Evolutionary conservation across 2,113 vertebrate genomes (phyloP).

Genomic region (Oreochromis niloticus): DNA sequence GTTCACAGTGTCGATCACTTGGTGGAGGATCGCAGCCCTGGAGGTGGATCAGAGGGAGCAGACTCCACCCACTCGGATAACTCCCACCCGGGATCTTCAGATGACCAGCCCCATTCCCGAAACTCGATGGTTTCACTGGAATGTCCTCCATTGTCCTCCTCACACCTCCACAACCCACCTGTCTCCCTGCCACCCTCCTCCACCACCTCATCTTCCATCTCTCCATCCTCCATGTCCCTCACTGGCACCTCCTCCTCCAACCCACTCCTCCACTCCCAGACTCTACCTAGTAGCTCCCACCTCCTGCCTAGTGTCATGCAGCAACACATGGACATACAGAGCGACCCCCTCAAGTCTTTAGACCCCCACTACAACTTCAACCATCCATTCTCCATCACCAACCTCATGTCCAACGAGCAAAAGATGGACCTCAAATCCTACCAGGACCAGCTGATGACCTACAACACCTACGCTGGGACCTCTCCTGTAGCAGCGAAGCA

Average conservation of each 20-base stretch:
- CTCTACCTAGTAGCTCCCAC: conserved; percentile 58
- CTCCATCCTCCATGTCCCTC: conserved; percentile 54
- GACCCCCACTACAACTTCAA: conserved; percentile 90
- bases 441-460: conserved; percentile 80
- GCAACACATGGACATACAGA: conserved; percentile 82
- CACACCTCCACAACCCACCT: conserved; percentile 64
- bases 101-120: conserved; percentile 67
- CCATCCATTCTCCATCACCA: conserved; percentile 91
- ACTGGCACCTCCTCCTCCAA: conserved; percentile 58
- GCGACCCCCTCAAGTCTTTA: conserved; percentile 81
- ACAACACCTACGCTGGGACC: conserved; percentile 68
- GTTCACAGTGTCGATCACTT: conserved; percentile 54
- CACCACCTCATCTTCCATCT: conserved; percentile 56
- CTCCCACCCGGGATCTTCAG: conserved; percentile 74
- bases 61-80: conserved; percentile 77
- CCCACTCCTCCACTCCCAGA: conserved; percentile 69
- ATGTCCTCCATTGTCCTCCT: conserved; percentile 55
- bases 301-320: conserved; percentile 75
- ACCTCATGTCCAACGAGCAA: conserved; percentile 87
- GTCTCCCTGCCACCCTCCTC: conserved; percentile 54
- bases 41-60: conserved; percentile 70
- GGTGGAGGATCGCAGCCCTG: conserved; percentile 65
- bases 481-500: conserved; percentile 72
- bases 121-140: conserved; percentile 66
- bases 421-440: conserved; percentile 83